phyloP scores from a whole-genome alignment of 35 echinoderm and acorn worm genomes.

The Apostichopus californicus region DNA sequence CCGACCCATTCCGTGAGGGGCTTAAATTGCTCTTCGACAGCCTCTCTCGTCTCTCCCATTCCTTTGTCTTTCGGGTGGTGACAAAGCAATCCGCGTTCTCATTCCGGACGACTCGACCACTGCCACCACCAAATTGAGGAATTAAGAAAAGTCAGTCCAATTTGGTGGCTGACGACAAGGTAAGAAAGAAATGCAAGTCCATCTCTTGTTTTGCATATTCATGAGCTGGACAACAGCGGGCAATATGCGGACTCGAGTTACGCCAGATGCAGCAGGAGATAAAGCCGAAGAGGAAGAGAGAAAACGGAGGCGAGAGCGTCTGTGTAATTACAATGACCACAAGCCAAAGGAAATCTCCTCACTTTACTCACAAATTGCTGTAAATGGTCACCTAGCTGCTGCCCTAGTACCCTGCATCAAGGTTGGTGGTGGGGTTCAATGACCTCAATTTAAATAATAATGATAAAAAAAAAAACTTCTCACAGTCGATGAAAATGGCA shows the following conservation, averaged over 20 bases:
- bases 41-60: neutral
- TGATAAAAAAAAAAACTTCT: neutral
- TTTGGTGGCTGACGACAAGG: neutral
- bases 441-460: neutral
- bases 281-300: neutral
- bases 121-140: neutral
- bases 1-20: neutral
- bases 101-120: constrained; percentile 12
- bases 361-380: neutral
- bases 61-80: neutral
- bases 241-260: constrained; percentile 27
- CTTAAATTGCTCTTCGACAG: neutral
- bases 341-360: neutral
- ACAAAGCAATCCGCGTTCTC: neutral
- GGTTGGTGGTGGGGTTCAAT: neutral
- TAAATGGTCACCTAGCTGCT: neutral
- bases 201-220: constrained; percentile 20
- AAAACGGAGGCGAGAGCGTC: neutral
- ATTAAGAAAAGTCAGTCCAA: neutral
- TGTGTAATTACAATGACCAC: constrained; percentile 39
- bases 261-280: constrained; percentile 10
- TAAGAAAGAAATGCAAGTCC: constrained; percentile 1
- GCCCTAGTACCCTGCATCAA: neutral
- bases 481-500: neutral
- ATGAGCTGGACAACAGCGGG: constrained; percentile 20